Conservation (phyloP, 2,888 invertebrate genomes). For the Hirtodrosophila alboralis region DNA sequence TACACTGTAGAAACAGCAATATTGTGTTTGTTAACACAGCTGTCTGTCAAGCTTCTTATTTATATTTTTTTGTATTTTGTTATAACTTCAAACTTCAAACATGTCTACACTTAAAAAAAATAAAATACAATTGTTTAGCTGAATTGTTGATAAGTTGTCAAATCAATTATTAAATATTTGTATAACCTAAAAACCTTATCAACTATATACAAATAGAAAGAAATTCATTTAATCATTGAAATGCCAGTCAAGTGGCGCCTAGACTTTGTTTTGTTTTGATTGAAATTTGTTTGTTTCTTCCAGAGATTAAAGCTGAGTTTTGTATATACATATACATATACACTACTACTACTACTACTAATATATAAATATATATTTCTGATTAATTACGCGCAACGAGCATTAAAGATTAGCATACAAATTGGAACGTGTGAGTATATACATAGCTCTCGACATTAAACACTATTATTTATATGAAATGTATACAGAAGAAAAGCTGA, state of each 20-base stretch:
- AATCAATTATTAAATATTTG: constrained; percentile 58
- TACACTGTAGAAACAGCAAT: too few relatives aligned
- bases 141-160: constrained; percentile 18
- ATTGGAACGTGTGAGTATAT: constrained; percentile 57
- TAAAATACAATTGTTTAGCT: neutral
- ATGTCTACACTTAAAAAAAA: too few relatives aligned
- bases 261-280: constrained; percentile 37
- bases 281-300: constrained; percentile 25
- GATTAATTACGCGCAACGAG: constrained; percentile 23
- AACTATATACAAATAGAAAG: neutral
- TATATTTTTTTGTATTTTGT: too few relatives aligned
- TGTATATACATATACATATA: too few relatives aligned
- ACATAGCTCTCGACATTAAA: constrained; percentile 1
- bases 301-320: constrained; percentile 15
- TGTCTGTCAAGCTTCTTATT: too few relatives aligned
- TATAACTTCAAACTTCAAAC: too few relatives aligned
- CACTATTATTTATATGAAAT: neutral
- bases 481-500: constrained; percentile 7
- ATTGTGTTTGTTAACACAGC: too few relatives aligned
- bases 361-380: too few relatives aligned
- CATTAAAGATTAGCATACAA: constrained; percentile 52
- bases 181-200: constrained; percentile 67
- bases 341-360: too few relatives aligned
- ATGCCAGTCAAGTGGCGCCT: constrained; percentile 49
- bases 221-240: constrained; percentile 39